Evolutionary conservation across 2,888 invertebrate genomes (phyloP).

Genomic region (Tridacna gigas): DNA sequence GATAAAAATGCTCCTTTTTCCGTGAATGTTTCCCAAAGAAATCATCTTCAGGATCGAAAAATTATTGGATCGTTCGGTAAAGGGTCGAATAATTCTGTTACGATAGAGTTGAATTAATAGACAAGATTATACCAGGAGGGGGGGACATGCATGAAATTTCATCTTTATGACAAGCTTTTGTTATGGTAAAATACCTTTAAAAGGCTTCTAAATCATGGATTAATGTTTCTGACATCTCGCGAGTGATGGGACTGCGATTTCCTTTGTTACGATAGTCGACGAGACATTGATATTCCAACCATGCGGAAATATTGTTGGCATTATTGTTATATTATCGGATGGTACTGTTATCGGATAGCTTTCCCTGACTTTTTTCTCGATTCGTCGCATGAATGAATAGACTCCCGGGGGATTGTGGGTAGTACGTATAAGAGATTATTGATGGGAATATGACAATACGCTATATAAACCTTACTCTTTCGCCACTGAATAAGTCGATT

Average conservation of each 20-base stretch:
- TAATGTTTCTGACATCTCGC: not conserved
- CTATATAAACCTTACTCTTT: not conserved
- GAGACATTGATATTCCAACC: constrained; percentile 14
- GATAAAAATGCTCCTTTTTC: no score
- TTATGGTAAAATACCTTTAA: not conserved
- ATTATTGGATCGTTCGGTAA: not conserved
- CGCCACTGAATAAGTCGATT: no score
- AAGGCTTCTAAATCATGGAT: not conserved
- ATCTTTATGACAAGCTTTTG: not conserved
- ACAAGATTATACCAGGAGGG: no score
- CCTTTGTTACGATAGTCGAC: not conserved
- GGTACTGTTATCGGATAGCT: not conserved
- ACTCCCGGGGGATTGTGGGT: not conserved
- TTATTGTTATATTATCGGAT: constrained; percentile 13
- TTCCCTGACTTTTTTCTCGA: not conserved
- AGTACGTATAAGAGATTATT: not conserved
- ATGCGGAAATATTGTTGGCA: constrained; percentile 17
- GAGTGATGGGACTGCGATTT: not conserved
- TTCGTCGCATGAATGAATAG: constrained; percentile 9
- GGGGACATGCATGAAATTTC: no score
- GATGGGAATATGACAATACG: not conserved
- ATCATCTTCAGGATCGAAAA: not conserved
- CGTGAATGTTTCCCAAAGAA: not conserved
- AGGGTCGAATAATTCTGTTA: no score
- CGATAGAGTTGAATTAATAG: no score